Percentiles rank a stretch among this genome's conserved stretches.
Evolutionary conservation across 2,113 vertebrate species (phyloP).

Genomic region (Forbesichthys agassizii): DNA sequence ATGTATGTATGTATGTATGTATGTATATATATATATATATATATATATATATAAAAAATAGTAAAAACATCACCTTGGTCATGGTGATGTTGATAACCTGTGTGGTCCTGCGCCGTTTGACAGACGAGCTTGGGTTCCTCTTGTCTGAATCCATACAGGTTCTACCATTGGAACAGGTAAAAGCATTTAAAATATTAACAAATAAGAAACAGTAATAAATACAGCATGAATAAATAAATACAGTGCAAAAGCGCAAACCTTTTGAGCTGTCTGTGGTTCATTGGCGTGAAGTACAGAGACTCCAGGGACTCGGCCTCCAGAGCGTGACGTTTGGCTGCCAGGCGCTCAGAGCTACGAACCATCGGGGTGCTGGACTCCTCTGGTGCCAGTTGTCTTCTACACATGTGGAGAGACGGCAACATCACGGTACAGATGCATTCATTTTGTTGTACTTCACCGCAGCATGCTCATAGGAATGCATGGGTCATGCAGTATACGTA

Average conservation of each 20-base stretch:
- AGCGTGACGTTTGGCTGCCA: conserved; percentile 67
- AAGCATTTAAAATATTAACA: too few relatives aligned
- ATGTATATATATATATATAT: too few relatives aligned
- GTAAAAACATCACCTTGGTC: conserved; percentile 79
- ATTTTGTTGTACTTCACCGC: too few relatives aligned
- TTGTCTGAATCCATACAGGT: conserved; percentile 63
- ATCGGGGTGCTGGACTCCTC: conserved; percentile 71
- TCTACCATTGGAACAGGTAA: conserved; percentile 1
- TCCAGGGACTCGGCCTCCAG: conserved; percentile 79
- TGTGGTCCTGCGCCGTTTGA: conserved; percentile 81
- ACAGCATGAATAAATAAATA: neutral
- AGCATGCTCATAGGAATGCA: too few relatives aligned
- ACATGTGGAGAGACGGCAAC: neutral
- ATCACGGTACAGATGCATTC: neutral
- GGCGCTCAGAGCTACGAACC: conserved; percentile 73
- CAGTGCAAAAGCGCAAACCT: neutral
- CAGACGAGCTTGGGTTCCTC: conserved; percentile 77
- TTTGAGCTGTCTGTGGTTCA: conserved; percentile 58
- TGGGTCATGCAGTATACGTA: too few relatives aligned
- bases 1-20: too few relatives aligned
- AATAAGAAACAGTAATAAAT: neutral
- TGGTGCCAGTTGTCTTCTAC: conserved; percentile 72
- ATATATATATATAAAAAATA: too few relatives aligned
- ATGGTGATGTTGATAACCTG: conserved; percentile 88
- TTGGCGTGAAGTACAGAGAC: conserved; percentile 89